Evolutionary conservation across 64 coral and sea anemone genomes (phyloP).

Genomic region (Acropora tenuis): DNA sequence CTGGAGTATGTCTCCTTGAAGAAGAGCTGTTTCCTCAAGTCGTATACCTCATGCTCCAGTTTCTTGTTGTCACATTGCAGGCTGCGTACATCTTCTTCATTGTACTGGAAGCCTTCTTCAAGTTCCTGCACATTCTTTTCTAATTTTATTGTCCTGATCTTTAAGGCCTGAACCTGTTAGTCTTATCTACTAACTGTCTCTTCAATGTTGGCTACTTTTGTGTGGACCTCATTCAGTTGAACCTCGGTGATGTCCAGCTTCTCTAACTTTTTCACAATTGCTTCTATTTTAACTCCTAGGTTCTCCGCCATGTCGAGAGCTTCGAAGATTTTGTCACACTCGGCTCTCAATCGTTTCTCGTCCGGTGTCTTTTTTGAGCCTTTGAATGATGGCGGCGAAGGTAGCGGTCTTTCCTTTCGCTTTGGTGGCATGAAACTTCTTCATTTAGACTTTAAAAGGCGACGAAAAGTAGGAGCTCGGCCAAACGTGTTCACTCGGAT

Average conservation of each 20-base stretch:
- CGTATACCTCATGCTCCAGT: not conserved
- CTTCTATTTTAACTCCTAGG: too few relatives aligned
- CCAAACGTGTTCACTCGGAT: not conserved
- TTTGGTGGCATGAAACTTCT: not conserved
- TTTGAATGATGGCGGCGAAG: not conserved
- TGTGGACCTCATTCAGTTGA: too few relatives aligned
- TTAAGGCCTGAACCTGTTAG: not conserved
- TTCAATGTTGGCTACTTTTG: too few relatives aligned
- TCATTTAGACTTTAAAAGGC: not conserved
- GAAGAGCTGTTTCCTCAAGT: not conserved
- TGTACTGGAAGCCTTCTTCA: not conserved
- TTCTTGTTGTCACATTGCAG: not conserved
- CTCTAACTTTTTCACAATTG: too few relatives aligned
- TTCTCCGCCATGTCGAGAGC: not conserved
- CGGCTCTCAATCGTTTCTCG: not conserved
- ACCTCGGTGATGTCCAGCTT: too few relatives aligned
- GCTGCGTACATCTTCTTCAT: not conserved
- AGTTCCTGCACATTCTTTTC: slow-evolving; percentile 1
- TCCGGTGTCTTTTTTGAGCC: not conserved
- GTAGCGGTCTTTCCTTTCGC: not conserved
- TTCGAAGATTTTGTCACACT: not conserved
- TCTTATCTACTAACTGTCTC: slow-evolving; percentile 3
- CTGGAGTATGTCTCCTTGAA: not conserved
- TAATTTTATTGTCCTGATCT: not conserved
- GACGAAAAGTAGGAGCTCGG: slow-evolving; percentile 11